Conservation (phyloP, 2,797 vertebrate genomes). For the Botia almorhae region DNA sequence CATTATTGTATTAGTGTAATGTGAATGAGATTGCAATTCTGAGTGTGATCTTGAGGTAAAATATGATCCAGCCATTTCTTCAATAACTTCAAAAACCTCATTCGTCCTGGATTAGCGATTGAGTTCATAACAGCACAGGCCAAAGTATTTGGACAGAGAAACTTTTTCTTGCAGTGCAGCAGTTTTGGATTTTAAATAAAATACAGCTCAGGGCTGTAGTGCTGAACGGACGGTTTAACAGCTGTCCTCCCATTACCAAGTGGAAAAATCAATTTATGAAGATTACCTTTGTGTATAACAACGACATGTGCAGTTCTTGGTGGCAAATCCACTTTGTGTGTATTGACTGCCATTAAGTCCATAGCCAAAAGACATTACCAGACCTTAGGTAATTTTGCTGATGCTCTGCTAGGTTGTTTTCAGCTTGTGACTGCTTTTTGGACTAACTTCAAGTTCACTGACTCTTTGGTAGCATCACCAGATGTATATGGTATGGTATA, state of each 20-base stretch:
- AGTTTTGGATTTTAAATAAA: constrained; percentile 43
- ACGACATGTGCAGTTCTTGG: not conserved
- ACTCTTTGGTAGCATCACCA: not conserved
- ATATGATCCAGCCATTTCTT: not conserved
- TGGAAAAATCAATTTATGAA: constrained; percentile 39
- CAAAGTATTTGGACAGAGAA: constrained; percentile 11
- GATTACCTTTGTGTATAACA: constrained; percentile 32
- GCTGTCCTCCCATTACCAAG: constrained; percentile 7
- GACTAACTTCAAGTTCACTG: constrained; percentile 3
- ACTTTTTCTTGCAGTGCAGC: constrained; percentile 34
- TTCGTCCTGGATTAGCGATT: not conserved
- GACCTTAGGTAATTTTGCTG: not conserved
- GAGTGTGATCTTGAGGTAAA: constrained; percentile 1
- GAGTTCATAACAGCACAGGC: not conserved
- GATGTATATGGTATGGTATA: not conserved
- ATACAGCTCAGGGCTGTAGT: not conserved
- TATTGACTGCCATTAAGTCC: constrained; percentile 19
- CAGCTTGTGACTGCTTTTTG: constrained; percentile 1
- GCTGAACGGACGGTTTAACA: constrained; percentile 8
- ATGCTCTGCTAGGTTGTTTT: not conserved
- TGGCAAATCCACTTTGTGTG: constrained; percentile 20
- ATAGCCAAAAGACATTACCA: constrained; percentile 25
- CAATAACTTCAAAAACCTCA: not conserved
- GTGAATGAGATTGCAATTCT: not conserved
- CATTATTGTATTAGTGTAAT: not conserved